These are phyloP conservation scores for Rhamnusium bicolor DNA, from an alignment of 2,888 invertebrate species.

Conservation along the genomic window DNA sequence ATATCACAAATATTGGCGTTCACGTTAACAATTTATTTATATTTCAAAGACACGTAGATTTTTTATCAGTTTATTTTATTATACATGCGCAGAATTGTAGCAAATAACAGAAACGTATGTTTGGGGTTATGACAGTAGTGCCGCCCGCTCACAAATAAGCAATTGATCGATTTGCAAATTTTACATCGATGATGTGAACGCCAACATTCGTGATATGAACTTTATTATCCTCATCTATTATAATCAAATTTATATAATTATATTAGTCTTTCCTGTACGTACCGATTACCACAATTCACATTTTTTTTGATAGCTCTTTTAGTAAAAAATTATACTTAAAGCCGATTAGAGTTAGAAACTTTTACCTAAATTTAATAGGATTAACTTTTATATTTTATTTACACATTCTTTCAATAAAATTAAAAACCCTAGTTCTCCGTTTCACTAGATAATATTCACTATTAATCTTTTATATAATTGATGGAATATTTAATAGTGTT, in stretches of 20 bases:
- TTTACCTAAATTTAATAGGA: conserved; percentile 13
- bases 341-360: not conserved
- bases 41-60: too few relatives aligned
- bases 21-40: too few relatives aligned
- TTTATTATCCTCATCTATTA: not conserved
- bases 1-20: too few relatives aligned
- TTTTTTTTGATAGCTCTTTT: conserved; percentile 13
- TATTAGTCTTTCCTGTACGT: conserved; percentile 12
- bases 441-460: conserved; percentile 5
- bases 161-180: too few relatives aligned
- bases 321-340: conserved; percentile 24
- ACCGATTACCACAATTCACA: conserved; percentile 17
- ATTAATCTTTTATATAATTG: not conserved
- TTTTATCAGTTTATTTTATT: too few relatives aligned
- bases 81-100: too few relatives aligned
- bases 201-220: too few relatives aligned
- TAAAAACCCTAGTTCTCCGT: conserved; percentile 7
- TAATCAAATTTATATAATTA: conserved; percentile 2
- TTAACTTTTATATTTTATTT: conserved; percentile 16
- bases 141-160: too few relatives aligned
- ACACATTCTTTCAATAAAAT: conserved; percentile 7
- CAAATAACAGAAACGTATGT: too few relatives aligned
- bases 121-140: too few relatives aligned
- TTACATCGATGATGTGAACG: too few relatives aligned
- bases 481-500: conserved; percentile 38